Evolutionary conservation across 2,113 vertebrate species (phyloP).

Genomic region (Prionailurus viverrinus): DNA sequence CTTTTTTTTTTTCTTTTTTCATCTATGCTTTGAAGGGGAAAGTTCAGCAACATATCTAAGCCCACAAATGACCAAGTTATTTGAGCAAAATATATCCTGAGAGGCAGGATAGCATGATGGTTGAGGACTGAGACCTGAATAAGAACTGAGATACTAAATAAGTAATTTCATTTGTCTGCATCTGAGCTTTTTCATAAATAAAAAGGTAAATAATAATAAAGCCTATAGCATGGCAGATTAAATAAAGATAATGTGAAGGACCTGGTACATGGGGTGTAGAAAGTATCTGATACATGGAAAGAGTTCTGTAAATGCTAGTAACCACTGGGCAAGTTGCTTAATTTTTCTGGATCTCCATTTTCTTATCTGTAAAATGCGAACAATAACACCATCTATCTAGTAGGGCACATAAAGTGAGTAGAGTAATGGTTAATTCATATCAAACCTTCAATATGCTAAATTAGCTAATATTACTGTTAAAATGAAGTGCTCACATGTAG

Average conservation of each 20-base stretch:
- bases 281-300: background rate
- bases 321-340: background rate
- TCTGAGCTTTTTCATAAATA: background rate
- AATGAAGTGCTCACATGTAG: background rate
- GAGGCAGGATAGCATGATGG: background rate
- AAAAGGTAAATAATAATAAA: background rate
- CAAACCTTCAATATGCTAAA: background rate
- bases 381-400: background rate
- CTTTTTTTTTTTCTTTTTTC: background rate
- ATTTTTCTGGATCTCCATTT: background rate
- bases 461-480: background rate
- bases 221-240: background rate
- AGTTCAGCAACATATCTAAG: conserved; percentile 23
- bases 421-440: background rate
- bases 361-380: conserved; percentile 7
- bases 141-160: background rate
- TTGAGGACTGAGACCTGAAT: background rate
- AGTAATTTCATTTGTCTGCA: background rate
- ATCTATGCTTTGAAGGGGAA: conserved; percentile 51
- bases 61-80: conserved; percentile 33
- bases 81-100: background rate
- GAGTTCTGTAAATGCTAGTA: background rate
- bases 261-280: fast-evolving
- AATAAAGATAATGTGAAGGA: background rate
- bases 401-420: background rate